phyloP scores from a whole-genome alignment of 2,888 invertebrate genomes.

The Sialis fuliginosa region DNA sequence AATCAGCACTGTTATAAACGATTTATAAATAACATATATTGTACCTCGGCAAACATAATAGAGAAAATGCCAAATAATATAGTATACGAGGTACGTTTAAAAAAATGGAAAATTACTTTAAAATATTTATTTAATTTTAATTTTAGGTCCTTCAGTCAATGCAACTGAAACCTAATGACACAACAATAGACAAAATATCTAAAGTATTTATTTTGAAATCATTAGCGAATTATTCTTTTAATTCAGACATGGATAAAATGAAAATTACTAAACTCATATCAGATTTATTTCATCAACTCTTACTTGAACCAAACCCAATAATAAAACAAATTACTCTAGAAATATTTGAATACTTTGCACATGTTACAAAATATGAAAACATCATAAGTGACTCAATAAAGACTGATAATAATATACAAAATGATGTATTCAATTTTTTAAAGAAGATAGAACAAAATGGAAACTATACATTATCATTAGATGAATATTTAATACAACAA shows the following conservation, averaged over 20 bases:
- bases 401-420: slow-evolving; percentile 5
- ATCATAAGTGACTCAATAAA: slow-evolving; percentile 6
- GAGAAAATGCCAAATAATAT: too few relatives aligned
- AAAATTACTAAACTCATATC: slow-evolving; percentile 6
- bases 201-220: neutral
- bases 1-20: too few relatives aligned
- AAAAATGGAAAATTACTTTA: too few relatives aligned
- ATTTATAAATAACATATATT: too few relatives aligned
- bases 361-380: slow-evolving; percentile 5
- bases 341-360: slow-evolving; percentile 6
- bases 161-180: neutral
- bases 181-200: neutral
- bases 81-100: too few relatives aligned
- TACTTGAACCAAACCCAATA: slow-evolving; percentile 9
- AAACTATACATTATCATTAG: neutral
- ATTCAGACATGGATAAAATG: neutral
- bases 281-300: slow-evolving; percentile 7
- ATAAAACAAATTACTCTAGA: slow-evolving; percentile 9
- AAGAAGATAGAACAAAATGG: neutral
- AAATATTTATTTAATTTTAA: neutral
- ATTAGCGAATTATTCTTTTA: neutral
- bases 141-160: neutral
- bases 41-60: too few relatives aligned
- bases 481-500: slow-evolving; percentile 1
- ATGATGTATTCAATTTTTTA: neutral